Evolutionary conservation across 2,113 vertebrate genomes (phyloP), one percentile per base, ranked within the genome.

Genomic region (Hiodon alosoides): DNA sequence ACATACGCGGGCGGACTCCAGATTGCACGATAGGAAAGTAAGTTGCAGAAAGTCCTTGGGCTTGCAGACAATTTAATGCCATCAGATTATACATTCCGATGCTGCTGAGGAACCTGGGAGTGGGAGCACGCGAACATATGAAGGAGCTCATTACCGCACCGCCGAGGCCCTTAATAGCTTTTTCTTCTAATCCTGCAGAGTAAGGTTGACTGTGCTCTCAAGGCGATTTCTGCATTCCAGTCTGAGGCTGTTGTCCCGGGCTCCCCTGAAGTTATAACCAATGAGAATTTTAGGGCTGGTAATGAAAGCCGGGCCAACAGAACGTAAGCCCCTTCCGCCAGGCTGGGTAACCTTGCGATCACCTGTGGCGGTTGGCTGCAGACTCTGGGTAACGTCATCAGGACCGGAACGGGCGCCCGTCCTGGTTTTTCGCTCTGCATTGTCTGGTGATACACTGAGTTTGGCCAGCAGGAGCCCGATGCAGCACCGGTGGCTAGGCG

Each of bases 271-370:
- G 81, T 83, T 84, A 82, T 85, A 87, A 69, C 79, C 85, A 75
- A 77, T 80, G 82, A 86, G 84, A 71, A 85, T 79, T 82, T 83
- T 81, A 87, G 85, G 81, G 84, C 78, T 75, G 84, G 79, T 80
- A 78, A 78, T 84, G 77, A 84, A 86, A 81, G 79, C 77, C 77
- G 72, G 79, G 84, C 82, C 50, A 77, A 79, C 82, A 83, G 67
- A 73, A 78, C 81, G 79, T 64, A 77, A 81, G 82, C 14, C 54
- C 31, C 71, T 78, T 78, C 81, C 82, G 73, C 71, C 76, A 64
- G 52, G 76, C 62, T 57, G 69, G 75, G 72, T 48, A 70, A 74
- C 69, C 73, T 75, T 67, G 71, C 1, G 4, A 61, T 13, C 57
- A 61, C 71, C 59, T 65, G 14, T 52, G 76, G 7, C 54, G 69